Evolutionary conservation across 2,797 vertebrate species (phyloP).

Genomic region (Chrysocyon brachyurus): DNA sequence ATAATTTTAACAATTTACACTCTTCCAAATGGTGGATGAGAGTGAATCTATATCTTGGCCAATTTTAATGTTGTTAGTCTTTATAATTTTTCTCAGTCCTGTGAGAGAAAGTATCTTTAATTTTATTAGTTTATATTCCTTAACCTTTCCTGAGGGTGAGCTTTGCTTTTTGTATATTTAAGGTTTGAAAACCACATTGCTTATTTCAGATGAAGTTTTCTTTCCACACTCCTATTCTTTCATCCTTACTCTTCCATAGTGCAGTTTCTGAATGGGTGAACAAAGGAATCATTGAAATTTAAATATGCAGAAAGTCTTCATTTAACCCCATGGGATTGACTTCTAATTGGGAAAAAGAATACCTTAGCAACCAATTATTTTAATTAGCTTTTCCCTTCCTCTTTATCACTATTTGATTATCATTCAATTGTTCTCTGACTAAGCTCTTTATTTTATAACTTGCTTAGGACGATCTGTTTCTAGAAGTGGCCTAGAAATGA

Average conservation of each 20-base stretch:
- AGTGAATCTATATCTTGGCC: not conserved
- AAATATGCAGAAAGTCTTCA: not conserved
- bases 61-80: conserved; percentile 16
- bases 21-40: not conserved
- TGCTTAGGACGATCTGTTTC: conserved; percentile 14
- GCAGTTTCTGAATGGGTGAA: conserved; percentile 4
- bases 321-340: not conserved
- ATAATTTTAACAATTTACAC: not conserved
- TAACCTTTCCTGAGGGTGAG: not conserved
- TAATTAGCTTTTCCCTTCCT: conserved; percentile 11
- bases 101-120: not conserved
- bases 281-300: conserved; percentile 32
- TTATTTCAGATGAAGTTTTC: conserved; percentile 51
- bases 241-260: not conserved
- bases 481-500: not conserved
- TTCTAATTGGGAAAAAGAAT: not conserved
- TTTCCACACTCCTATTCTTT: not conserved
- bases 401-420: conserved; percentile 27
- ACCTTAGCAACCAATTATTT: not conserved
- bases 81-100: conserved; percentile 43
- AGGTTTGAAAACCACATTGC: not conserved
- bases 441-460: conserved; percentile 39
- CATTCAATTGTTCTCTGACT: conserved; percentile 18
- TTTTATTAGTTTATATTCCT: not conserved
- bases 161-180: not conserved